Evolutionary conservation across 2,113 vertebrate genomes (phyloP).

Genomic region (Lepus timidus): DNA sequence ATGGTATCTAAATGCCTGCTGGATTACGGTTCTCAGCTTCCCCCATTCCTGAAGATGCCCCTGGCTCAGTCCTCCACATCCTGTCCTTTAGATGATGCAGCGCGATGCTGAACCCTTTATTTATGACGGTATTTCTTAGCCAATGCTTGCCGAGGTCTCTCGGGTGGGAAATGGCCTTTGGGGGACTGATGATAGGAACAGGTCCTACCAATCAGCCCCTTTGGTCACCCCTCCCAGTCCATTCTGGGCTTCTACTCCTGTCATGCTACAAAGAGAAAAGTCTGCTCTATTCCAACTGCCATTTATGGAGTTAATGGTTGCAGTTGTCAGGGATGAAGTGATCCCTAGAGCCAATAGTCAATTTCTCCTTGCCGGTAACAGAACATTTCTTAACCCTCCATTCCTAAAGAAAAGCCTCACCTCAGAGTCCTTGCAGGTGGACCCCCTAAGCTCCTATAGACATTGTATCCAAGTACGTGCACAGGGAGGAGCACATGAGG

Average conservation of each 20-base stretch:
- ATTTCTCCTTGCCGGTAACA: constrained; percentile 14
- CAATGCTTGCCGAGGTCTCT: neutral
- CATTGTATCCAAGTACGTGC: neutral
- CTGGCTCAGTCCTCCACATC: neutral
- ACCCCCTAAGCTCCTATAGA: neutral
- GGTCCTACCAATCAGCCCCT: neutral
- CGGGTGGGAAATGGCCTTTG: neutral
- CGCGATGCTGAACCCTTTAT: neutral
- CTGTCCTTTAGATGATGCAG: neutral
- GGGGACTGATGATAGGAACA: neutral
- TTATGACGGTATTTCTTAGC: neutral
- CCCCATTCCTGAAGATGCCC: neutral
- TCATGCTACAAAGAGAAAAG: neutral
- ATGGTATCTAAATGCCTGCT: neutral
- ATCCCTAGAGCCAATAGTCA: neutral
- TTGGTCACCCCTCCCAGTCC: neutral
- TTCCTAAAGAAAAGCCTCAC: neutral
- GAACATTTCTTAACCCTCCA: neutral
- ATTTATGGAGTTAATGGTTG: neutral
- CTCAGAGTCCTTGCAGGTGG: neutral
- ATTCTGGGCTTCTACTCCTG: neutral
- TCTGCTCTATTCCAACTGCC: neutral
- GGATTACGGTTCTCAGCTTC: neutral
- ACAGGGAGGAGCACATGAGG: neutral
- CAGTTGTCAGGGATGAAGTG: neutral